Conservation (phyloP, 1,140 invertebrate species). For the Cyrtorhinus lividipennis region DNA sequence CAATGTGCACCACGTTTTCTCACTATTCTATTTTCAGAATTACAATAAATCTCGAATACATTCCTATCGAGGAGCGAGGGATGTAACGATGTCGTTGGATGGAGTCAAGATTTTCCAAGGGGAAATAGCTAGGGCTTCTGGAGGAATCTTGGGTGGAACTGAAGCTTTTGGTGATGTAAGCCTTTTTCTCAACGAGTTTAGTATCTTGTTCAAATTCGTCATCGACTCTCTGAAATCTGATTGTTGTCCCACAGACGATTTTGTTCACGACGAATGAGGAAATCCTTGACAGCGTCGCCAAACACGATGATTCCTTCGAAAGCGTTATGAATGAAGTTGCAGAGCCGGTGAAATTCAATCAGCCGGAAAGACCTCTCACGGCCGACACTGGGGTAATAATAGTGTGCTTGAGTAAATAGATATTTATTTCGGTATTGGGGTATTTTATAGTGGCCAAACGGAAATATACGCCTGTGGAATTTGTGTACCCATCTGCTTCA, state of each 20-base stretch:
- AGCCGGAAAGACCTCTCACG: conserved; percentile 39
- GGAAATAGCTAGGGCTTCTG: conserved; percentile 62
- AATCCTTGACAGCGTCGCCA: conserved; percentile 56
- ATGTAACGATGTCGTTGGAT: conserved; percentile 55
- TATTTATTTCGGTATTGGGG: not conserved
- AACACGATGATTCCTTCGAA: conserved; percentile 52
- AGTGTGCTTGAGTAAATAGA: no score
- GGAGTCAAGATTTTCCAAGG: conserved; percentile 53
- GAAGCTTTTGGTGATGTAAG: conserved; percentile 66
- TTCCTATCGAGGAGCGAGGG: conserved; percentile 54
- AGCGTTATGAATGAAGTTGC: conserved; percentile 25
- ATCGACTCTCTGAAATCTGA: no score
- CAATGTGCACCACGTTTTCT: not conserved
- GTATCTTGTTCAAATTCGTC: no score
- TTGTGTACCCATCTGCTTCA: no score
- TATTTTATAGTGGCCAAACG: not conserved
- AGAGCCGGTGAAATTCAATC: conserved; percentile 10
- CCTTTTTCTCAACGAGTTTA: no score
- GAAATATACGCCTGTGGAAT: no score
- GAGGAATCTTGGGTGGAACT: conserved; percentile 48
- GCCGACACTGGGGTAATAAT: conserved; percentile 31
- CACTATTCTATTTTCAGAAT: conserved; percentile 40
- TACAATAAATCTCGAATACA: conserved; percentile 76
- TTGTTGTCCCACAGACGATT: conserved; percentile 48
- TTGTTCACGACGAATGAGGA: conserved; percentile 60